Conservation (phyloP, 2,113 vertebrate species). For the Crypturellus undulatus region DNA sequence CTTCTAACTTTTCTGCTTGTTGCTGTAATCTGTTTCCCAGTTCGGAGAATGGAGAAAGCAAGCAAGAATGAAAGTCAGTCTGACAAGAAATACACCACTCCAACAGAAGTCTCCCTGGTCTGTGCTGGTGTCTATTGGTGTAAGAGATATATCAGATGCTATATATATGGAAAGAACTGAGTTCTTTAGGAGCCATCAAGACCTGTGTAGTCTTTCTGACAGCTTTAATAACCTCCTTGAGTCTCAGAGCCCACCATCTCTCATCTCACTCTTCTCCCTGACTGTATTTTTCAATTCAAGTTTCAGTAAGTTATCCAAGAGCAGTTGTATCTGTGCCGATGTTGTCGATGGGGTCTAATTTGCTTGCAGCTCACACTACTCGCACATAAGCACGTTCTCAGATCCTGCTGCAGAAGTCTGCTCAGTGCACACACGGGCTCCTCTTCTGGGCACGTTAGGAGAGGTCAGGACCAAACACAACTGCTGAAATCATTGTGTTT, state of each 20-base stretch:
- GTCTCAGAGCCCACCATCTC: neutral
- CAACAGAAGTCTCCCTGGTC: neutral
- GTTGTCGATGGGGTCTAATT: neutral
- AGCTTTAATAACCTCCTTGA: neutral
- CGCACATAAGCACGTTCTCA: neutral
- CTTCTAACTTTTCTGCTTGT: neutral
- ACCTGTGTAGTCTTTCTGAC: neutral
- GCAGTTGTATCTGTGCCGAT: neutral
- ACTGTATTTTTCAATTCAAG: neutral
- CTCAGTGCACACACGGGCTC: neutral
- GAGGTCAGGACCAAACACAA: neutral
- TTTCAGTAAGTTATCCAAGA: neutral
- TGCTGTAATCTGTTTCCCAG: neutral
- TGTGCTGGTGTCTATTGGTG: neutral
- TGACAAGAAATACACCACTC: neutral
- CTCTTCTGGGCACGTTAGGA: accelerated
- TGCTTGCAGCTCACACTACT: neutral
- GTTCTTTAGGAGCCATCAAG: neutral
- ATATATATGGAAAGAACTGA: neutral
- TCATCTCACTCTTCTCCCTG: neutral
- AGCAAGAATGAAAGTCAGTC: neutral
- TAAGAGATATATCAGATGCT: neutral
- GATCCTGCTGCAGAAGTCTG: neutral
- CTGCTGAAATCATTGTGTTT: neutral
- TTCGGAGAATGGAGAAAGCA: neutral